A percentile compares a stretch with the other conserved stretches of the same genome.
These are phyloP conservation scores for Nephrotoma appendiculata DNA, from an alignment of 2,888 invertebrate species.

Conservation along the genomic window DNA sequence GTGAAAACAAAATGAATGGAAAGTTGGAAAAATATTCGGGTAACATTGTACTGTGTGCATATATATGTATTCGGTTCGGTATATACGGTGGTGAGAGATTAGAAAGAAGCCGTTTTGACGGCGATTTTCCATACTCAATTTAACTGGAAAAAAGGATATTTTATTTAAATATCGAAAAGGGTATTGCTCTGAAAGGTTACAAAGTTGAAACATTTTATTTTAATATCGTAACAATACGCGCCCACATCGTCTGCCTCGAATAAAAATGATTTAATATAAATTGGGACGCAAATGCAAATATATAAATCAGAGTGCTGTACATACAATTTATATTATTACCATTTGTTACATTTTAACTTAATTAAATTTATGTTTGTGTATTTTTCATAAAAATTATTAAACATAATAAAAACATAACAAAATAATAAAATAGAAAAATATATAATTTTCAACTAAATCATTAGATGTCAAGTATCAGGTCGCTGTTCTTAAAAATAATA, in stretches of 20 bases:
- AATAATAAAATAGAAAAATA: not conserved
- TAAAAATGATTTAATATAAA: not conserved
- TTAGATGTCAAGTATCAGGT: not conserved
- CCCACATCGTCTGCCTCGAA: not conserved
- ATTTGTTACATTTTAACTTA: not conserved
- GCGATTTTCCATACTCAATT: not conserved
- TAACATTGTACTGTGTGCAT: not conserved
- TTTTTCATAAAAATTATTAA: not conserved
- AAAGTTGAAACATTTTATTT: too few species aligned
- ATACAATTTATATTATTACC: not conserved
- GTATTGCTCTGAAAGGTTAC: too few species aligned
- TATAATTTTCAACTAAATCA: not conserved
- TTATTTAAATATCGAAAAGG: not conserved
- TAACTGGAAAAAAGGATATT: not conserved
- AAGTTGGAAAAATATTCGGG: not conserved
- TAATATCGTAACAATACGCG: not conserved
- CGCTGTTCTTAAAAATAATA: not conserved
- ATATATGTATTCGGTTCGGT: not conserved
- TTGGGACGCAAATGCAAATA: not conserved
- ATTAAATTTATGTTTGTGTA: not conserved
- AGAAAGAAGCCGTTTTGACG: not conserved
- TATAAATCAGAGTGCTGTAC: too few species aligned
- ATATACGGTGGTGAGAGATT: not conserved
- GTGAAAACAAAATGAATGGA: not conserved
- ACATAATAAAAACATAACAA: not conserved